phyloP scores from a whole-genome alignment of 2,797 vertebrate genomes.

The Sitta carolinensis region DNA sequence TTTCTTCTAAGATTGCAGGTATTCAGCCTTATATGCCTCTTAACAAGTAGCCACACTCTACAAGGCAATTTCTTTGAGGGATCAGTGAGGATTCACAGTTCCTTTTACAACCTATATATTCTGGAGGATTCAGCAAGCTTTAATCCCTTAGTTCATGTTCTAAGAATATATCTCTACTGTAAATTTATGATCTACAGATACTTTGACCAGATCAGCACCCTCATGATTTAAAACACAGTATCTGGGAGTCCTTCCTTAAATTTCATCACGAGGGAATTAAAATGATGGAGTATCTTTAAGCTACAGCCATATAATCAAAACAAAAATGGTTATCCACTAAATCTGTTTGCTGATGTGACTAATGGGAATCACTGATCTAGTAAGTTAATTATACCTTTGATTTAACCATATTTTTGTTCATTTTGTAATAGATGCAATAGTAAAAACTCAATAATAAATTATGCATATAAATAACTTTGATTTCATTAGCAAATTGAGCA shows the following conservation, averaged over 20 bases:
- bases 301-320: not conserved
- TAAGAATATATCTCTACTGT: not conserved
- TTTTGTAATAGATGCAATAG: not conserved
- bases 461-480: not conserved
- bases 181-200: not conserved
- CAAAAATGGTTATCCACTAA: not conserved
- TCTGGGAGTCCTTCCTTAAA: not conserved
- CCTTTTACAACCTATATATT: not conserved
- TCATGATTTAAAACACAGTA: not conserved
- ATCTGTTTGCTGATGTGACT: constrained; percentile 8
- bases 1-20: not conserved
- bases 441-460: not conserved
- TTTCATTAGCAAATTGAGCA: not conserved
- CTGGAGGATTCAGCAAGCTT: not conserved
- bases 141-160: not conserved
- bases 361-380: constrained; percentile 17
- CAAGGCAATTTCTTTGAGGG: not conserved
- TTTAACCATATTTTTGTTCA: constrained; percentile 12
- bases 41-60: not conserved
- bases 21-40: not conserved
- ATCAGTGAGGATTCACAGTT: not conserved
- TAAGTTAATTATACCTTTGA: constrained; percentile 23
- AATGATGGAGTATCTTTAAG: not conserved
- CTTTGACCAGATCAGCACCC: not conserved
- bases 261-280: not conserved